Evolutionary conservation across 2,888 invertebrate genomes (phyloP).

Genomic region (Rhagonycha fulva): DNA sequence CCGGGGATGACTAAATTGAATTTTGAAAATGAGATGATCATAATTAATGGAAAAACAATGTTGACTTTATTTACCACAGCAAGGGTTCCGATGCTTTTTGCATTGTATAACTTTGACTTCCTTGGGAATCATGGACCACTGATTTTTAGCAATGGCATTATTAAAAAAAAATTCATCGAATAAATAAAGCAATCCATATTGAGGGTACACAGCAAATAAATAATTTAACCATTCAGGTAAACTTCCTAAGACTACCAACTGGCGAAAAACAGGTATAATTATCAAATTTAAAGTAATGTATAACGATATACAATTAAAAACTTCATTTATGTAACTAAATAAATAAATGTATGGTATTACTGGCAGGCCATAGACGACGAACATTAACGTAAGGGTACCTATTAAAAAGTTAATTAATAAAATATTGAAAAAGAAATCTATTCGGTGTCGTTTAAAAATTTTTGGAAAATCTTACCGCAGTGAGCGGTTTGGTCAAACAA

Average conservation of each 20-base stretch:
- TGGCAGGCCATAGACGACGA: background rate
- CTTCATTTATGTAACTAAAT: background rate
- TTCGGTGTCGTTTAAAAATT: background rate
- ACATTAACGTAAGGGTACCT: background rate
- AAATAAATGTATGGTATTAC: background rate
- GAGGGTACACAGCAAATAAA: background rate
- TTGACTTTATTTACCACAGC: background rate
- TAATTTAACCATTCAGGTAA: background rate
- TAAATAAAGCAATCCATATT: background rate
- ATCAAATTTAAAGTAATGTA: too few relatives aligned
- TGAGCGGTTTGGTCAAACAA: background rate
- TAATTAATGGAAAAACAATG: background rate
- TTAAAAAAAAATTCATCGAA: background rate
- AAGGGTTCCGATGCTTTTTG: background rate
- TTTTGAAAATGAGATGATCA: too few relatives aligned
- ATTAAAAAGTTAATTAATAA: background rate
- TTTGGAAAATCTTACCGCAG: background rate
- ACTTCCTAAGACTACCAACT: background rate
- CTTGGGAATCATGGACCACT: background rate
- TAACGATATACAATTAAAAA: background rate
- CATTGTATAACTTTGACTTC: background rate
- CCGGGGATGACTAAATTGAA: too few relatives aligned
- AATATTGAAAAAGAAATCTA: too few relatives aligned
- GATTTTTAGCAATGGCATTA: background rate
- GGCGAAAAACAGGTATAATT: background rate